phyloP scores from a whole-genome alignment of 1,140 invertebrate genomes.

The Drosophila melanogaster region Release_6_plus_ISO1_MT NT_033779.5:9353001-9353500 shows the following conservation, averaged over 20 bases:
- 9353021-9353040: conserved; percentile 49
- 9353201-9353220: neutral
- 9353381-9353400: conserved; percentile 34
- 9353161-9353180: conserved; percentile 55
- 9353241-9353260: conserved; percentile 70
- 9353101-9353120: conserved; percentile 53
- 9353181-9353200: neutral
- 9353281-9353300: conserved; percentile 34
- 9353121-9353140: conserved; percentile 61
- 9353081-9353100: conserved; percentile 56
- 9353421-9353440: conserved; percentile 22
- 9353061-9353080: conserved; percentile 15
- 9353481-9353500: conserved; percentile 12
- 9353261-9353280: conserved; percentile 63
- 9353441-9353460: conserved; percentile 43
- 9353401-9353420: conserved; percentile 9
- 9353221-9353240: conserved; percentile 3
- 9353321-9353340: conserved; percentile 33
- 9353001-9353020: conserved; percentile 30
- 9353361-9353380: conserved; percentile 45
- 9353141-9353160: conserved; percentile 72
- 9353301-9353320: conserved; percentile 7
- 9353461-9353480: conserved; percentile 47
- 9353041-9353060: conserved; percentile 24
- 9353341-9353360: conserved; percentile 46